Percentiles rank a stretch among this genome's conserved stretches.
phyloP scores from a whole-genome alignment of 2,113 vertebrate species.

The Sigmodon hispidus region DNA sequence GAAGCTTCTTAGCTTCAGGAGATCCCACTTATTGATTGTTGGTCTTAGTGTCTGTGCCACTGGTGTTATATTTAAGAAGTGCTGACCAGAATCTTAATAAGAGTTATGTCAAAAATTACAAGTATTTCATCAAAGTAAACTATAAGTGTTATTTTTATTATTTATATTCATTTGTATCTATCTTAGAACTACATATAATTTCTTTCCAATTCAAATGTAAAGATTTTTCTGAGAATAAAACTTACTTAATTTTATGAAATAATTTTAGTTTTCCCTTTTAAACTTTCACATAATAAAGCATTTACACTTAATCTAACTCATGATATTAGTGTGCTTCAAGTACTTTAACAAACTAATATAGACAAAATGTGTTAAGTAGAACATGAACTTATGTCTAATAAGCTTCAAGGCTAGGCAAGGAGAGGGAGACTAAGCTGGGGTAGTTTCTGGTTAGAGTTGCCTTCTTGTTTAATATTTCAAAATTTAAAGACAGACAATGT shows the following conservation, averaged over 20 bases:
- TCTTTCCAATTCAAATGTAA: neutral
- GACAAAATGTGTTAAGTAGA: neutral
- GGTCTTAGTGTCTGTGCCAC: too few relatives aligned
- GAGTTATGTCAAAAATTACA: neutral
- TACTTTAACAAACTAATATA: neutral
- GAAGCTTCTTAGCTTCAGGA: too few relatives aligned
- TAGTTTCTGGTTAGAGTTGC: rapidly evolving
- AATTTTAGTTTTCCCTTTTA: neutral
- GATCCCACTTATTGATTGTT: too few relatives aligned
- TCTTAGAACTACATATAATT: neutral
- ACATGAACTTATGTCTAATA: neutral
- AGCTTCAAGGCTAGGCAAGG: neutral
- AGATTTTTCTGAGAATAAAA: neutral
- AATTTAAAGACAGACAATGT: too few relatives aligned
- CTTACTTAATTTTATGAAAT: neutral
- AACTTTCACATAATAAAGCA: neutral
- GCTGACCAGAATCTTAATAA: neutral
- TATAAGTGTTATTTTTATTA: neutral
- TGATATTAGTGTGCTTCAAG: neutral
- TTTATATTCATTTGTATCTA: neutral
- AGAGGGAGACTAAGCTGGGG: neutral
- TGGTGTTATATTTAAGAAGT: too few relatives aligned
- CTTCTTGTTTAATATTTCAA: neutral
- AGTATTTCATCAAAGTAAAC: neutral
- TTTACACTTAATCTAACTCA: neutral